Evolutionary conservation across 2,797 vertebrate genomes (phyloP), one percentile per base, ranked within the genome.

Genomic region (Paramormyrops hopkinsi): DNA sequence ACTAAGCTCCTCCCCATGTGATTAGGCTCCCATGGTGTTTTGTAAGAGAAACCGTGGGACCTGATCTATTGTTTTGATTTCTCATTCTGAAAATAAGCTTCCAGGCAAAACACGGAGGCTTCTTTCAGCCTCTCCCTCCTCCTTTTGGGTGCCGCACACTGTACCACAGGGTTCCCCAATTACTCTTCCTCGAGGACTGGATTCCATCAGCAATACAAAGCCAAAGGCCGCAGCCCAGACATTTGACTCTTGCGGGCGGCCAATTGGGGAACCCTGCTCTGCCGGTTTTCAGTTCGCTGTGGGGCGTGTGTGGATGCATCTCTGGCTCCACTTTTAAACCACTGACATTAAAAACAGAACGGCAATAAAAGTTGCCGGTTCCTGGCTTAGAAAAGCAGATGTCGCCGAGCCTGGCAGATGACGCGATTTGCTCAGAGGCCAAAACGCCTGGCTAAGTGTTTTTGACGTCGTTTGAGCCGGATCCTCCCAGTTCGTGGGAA

Each of bases 91-190:
- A 76, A 46, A 89, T 19, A 87, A 44, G 37, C 48, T 33, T 73
- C 84, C 17, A 87, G 84, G 65, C 59, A 50, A 76, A 89, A 89
- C 84, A 73, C n/a, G 17, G 29, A 19, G 12, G 25, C n/a, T 54
- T 22, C 48, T 86, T 79, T 59, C 29, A 29, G 48, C 4, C 8
- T 84, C 82, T 50, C 19, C n/a, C 46, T 69, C 25, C 37, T 84
- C 50, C 54, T 37, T 22, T 11, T 3, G 12, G 25, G 11, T 17
- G 73, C 73, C 19, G 14, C 19, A 79, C 73, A 6, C 3, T 44
- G 11, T 9, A 44, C 73, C 37, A 8, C 65, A 73, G 29, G 11
- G 12, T 17, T 73, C 65, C 65, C 65, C 65, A 37, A 14, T 73
- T 37, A 37, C 12, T 73, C 17, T 73, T 73, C 65, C 65, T 29